These are phyloP conservation scores for Trematocara zebra DNA, from an alignment of 2,113 vertebrate genomes.

Conservation along the genomic window DNA sequence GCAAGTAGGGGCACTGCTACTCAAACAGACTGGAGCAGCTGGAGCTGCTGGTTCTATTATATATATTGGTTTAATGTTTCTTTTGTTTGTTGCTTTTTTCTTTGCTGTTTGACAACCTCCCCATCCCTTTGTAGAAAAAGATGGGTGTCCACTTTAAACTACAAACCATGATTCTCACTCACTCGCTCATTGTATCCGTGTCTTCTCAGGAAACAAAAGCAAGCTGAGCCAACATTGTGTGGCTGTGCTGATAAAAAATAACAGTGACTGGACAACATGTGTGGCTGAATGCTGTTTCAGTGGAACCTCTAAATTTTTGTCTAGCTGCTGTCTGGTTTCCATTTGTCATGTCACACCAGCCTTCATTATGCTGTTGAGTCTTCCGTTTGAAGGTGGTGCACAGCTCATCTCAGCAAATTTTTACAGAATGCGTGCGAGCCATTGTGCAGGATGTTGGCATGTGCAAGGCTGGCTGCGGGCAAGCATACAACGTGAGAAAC, in stretches of 20 bases:
- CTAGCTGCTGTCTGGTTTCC: not conserved
- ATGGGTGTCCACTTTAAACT: not conserved
- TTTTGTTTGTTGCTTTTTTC: constrained; percentile 14
- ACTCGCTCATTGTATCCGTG: not conserved
- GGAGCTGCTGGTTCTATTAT: not conserved
- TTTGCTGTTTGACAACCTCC: constrained; percentile 7
- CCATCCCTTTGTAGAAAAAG: not conserved
- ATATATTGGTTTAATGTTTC: not conserved
- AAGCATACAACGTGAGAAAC: not conserved
- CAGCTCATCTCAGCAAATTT: not conserved
- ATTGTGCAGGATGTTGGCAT: not conserved
- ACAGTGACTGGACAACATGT: not conserved
- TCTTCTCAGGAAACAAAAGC: not conserved
- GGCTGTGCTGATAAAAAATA: not conserved
- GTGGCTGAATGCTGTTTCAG: not conserved
- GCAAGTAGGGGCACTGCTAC: not conserved
- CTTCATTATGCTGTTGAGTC: not conserved
- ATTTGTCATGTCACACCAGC: not conserved
- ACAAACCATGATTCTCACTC: not conserved
- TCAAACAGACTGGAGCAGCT: constrained; percentile 27
- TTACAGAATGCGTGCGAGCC: not conserved
- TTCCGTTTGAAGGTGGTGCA: not conserved
- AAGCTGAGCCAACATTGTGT: not conserved
- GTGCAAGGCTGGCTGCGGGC: not conserved
- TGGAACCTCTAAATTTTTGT: not conserved